These are phyloP conservation scores for Trichechus manatus DNA, from an alignment of 2,113 vertebrate species.

Conservation along the genomic window DNA sequence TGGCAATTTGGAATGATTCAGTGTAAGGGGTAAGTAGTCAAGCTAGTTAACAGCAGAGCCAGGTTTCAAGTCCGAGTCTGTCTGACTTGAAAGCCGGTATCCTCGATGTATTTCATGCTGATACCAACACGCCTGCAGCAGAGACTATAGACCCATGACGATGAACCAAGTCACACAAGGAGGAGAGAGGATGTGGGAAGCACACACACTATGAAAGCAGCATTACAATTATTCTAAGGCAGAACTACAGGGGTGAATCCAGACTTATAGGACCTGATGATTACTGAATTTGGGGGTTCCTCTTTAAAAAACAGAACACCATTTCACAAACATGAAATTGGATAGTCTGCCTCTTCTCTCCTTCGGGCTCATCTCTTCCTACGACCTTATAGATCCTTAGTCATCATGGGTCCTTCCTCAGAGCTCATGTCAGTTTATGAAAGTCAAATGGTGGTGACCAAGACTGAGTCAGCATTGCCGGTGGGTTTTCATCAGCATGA, in stretches of 20 bases:
- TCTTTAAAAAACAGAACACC: not conserved
- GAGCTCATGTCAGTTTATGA: not conserved
- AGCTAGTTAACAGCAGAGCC: not conserved
- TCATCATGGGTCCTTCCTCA: fast-evolving
- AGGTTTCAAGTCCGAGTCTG: not conserved
- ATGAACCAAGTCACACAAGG: fast-evolving
- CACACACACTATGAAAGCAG: not conserved
- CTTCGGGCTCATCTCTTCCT: not conserved
- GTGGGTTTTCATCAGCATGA: not conserved
- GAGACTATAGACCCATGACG: fast-evolving
- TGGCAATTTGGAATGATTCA: not conserved
- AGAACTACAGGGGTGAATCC: not conserved
- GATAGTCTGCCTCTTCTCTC: not conserved
- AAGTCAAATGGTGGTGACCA: not conserved
- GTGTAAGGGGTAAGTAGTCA: not conserved
- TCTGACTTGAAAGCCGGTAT: not conserved
- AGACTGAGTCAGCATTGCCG: not conserved
- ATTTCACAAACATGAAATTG: not conserved
- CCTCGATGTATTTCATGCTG: not conserved
- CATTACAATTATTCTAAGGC: not conserved
- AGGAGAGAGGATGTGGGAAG: not conserved
- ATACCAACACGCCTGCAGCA: not conserved
- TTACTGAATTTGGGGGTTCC: not conserved
- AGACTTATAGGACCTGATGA: not conserved
- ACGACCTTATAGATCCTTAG: not conserved